Evolutionary conservation across 2,888 invertebrate species (phyloP), one percentile per base, ranked within the genome.

Genomic region (Phortica magna): DNA sequence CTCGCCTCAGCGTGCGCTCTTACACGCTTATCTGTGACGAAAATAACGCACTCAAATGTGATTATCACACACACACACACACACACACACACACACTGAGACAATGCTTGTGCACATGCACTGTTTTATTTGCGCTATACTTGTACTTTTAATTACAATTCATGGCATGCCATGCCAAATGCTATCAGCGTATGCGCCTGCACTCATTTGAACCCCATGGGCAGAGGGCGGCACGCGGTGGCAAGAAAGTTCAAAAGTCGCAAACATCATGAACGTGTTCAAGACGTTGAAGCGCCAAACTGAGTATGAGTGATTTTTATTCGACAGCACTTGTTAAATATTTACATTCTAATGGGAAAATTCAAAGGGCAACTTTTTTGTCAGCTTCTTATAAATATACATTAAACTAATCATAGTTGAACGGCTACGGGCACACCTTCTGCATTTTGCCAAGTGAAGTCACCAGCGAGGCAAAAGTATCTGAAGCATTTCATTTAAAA

Each of bases 91-190:
- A 48, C 48, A 48, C 48, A 48, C 48, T 19, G 17, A 61, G 10
- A 61, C 22, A 22, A 17, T 61, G 10, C n/a, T 22, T 61, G 19
- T 22, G 4, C 10, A 17, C 10, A 22, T 55, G 17, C 12, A 5
- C 12, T 55, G 42, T 42, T 12, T 53, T 70, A 55, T 71, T 53
- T 55, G 67, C 61, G 65, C 65, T 67, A 67, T 71, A 71, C 55
- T 71, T 71, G 39, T 71, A 71, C 70, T 22, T 55, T 53, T 53
- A 71, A 71, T 71, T 55, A 53, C 12, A 71, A 65, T 65, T 65
- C 48, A 70, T 39, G 48, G 39, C 7, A 67, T 71, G 70, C 41
- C 7, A 67, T 71, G 70, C 70, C 53, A 71, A 71, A 71, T 71
- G 70, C 70, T 71, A 71, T 71, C 70, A 71, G 70, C 53, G 7